Percentiles rank a stretch among this genome's conserved stretches.
These are phyloP conservation scores for Drosophila elegans DNA, from an alignment of 1,140 invertebrate genomes.

Conservation along the genomic window DNA sequence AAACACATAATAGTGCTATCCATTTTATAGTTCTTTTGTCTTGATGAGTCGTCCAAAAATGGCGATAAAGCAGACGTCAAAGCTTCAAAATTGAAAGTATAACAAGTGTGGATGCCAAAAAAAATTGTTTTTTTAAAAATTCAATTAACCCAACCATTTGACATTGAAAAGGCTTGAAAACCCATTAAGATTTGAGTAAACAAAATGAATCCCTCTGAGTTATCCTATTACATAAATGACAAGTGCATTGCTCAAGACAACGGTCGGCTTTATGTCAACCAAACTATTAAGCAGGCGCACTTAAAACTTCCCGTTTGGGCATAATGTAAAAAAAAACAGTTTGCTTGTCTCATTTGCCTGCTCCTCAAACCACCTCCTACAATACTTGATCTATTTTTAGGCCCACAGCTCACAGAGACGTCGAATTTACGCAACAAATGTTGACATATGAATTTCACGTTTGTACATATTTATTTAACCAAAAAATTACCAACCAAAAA, in stretches of 20 bases:
- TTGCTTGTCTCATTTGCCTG: constrained; percentile 46
- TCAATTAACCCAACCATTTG: constrained; percentile 64
- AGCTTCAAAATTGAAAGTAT: constrained; percentile 49
- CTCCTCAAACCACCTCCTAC: constrained; percentile 6
- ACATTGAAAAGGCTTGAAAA: constrained; percentile 68
- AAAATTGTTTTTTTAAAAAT: constrained; percentile 32
- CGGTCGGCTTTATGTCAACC: constrained; percentile 53
- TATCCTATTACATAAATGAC: constrained; percentile 59
- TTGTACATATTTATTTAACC: constrained; percentile 29
- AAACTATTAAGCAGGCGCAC: constrained; percentile 42
- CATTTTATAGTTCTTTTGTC: constrained; percentile 74
- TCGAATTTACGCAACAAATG: constrained; percentile 41
- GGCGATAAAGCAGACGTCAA: constrained; percentile 69
- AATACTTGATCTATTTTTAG: constrained; percentile 54
- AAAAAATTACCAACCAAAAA: constrained; percentile 35
- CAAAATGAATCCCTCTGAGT: constrained; percentile 30
- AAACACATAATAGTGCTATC: constrained; percentile 44
- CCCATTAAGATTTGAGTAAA: constrained; percentile 22
- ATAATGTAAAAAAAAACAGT: constrained; percentile 65
- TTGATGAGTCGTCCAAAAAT: constrained; percentile 68
- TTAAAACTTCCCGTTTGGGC: constrained; percentile 19
- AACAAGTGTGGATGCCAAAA: constrained; percentile 61
- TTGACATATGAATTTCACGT: constrained; percentile 54
- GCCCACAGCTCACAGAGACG: constrained; percentile 3
- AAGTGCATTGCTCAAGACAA: constrained; percentile 61